Percentiles rank a stretch among this genome's conserved stretches.
These are phyloP conservation scores for Sitodiplosis mosellana DNA, from an alignment of 1,140 invertebrate genomes.

Conservation along the genomic window DNA sequence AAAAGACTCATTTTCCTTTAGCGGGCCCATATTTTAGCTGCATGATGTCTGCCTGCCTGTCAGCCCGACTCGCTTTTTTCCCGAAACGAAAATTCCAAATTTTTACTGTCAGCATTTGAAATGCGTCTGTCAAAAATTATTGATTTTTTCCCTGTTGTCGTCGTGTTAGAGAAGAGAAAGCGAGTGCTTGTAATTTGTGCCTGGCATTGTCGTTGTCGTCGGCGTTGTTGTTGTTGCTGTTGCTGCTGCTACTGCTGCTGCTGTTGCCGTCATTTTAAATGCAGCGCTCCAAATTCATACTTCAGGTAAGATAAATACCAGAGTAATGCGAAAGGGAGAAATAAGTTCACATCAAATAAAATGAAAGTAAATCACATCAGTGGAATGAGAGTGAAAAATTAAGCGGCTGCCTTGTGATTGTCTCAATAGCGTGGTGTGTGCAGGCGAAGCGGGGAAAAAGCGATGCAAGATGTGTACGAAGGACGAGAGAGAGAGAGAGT, in stretches of 20 bases:
- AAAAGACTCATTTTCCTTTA: too few relatives aligned
- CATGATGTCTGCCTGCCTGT: too few relatives aligned
- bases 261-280: background rate
- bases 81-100: conserved; percentile 2
- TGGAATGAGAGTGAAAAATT: conserved; percentile 4
- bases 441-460: too few relatives aligned
- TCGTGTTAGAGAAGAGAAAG: too few relatives aligned
- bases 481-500: too few relatives aligned
- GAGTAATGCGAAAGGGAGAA: background rate
- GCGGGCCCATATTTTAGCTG: too few relatives aligned
- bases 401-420: conserved; percentile 2
- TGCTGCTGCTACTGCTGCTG: background rate
- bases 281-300: background rate
- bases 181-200: conserved; percentile 1
- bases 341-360: conserved; percentile 2
- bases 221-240: conserved; percentile 1
- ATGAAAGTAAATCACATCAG: conserved; percentile 3
- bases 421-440: too few relatives aligned
- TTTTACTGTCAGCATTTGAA: conserved; percentile 5
- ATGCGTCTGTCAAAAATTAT: conserved; percentile 4
- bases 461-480: too few relatives aligned
- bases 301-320: background rate
- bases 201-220: background rate
- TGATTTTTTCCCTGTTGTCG: conserved; percentile 7
- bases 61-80: too few relatives aligned